These are phyloP conservation scores for Aricia agestis DNA, from an alignment of 1,140 invertebrate genomes.

Conservation along the genomic window DNA sequence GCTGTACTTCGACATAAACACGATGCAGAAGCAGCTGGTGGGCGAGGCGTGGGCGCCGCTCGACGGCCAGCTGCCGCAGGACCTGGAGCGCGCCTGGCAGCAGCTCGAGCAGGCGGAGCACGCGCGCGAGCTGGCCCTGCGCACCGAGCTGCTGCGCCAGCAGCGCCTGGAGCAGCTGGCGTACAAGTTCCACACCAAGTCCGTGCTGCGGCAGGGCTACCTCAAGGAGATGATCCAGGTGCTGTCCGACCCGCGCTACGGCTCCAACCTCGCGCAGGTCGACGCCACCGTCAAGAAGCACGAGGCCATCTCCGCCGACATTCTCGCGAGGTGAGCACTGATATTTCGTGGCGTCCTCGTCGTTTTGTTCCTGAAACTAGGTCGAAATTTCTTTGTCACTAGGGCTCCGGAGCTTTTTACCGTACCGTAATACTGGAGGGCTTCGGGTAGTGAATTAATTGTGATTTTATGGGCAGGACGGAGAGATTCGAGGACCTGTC, in stretches of 20 bases:
- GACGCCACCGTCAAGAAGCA: conserved; percentile 99
- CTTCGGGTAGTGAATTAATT: too few relatives aligned
- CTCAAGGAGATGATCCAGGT: conserved; percentile 99
- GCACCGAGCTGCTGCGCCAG: conserved; percentile 93
- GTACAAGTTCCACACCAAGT: conserved; percentile 97
- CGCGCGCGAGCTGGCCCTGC: conserved; percentile 92
- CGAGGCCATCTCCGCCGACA: conserved; percentile 98
- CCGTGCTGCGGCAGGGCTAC: conserved; percentile 93
- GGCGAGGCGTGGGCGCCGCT: conserved; percentile 93
- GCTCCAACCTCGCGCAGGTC: conserved; percentile 92
- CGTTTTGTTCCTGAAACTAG: too few relatives aligned
- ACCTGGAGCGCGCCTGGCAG: conserved; percentile 95
- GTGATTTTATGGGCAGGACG: conserved; percentile 76
- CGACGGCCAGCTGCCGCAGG: conserved; percentile 93
- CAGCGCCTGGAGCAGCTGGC: conserved; percentile 96
- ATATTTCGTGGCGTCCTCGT: background rate
- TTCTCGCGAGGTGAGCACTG: conserved; percentile 81
- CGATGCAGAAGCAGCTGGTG: conserved; percentile 93
- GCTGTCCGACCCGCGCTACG: conserved; percentile 93
- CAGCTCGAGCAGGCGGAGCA: conserved; percentile 95
- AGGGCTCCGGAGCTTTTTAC: too few relatives aligned
- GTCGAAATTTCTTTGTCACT: too few relatives aligned
- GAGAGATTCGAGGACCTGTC: conserved; percentile 96
- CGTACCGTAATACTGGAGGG: too few relatives aligned
- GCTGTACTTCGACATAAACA: conserved; percentile 97